phyloP scores from a whole-genome alignment of 2,113 vertebrate genomes.

The Sorex araneus region DNA sequence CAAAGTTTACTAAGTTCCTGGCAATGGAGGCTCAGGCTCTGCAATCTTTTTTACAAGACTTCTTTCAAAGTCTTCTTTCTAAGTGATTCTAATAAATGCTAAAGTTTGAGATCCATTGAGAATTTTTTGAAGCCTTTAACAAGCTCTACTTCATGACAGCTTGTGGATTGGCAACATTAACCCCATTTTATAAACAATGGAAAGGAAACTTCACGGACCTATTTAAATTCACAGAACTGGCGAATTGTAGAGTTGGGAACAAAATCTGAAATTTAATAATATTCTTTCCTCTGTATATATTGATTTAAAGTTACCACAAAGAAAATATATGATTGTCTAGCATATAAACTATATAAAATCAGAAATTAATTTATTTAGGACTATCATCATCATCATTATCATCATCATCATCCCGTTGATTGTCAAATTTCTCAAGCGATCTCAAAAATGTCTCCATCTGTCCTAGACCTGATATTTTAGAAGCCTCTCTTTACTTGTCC shows the following conservation, averaged over 20 bases:
- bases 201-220: not conserved
- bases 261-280: not conserved
- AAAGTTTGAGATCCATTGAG: not conserved
- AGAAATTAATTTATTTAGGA: not conserved
- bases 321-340: not conserved
- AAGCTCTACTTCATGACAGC: not conserved
- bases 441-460: too few relatives aligned
- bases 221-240: not conserved
- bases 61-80: not conserved
- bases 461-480: too few relatives aligned
- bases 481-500: too few relatives aligned
- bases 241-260: not conserved
- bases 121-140: not conserved
- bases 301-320: constrained; percentile 37
- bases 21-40: not conserved
- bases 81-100: not conserved
- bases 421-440: too few relatives aligned
- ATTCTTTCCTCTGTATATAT: not conserved
- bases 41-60: not conserved
- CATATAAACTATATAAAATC: not conserved
- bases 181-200: not conserved
- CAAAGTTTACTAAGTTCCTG: not conserved
- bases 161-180: not conserved
- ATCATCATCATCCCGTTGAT: too few relatives aligned
- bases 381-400: too few relatives aligned